These are phyloP conservation scores for Ovis aries DNA, from an alignment of 2,113 vertebrate genomes.

Conservation along the genomic window ARS-UI_Ramb_v3.0 NC_056072.1:36824501-36825000, in stretches of 20 bases:
- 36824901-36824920: not conserved
- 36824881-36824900: not conserved
- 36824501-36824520: not conserved
- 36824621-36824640: not conserved
- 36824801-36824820: not conserved
- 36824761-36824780: not conserved
- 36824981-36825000: not conserved
- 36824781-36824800: not conserved
- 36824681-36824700: not conserved
- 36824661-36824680: not conserved
- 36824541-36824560: not conserved
- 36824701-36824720: not conserved
- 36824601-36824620: not conserved
- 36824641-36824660: not conserved
- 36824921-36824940: not conserved
- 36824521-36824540: not conserved
- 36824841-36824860: not conserved
- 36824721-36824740: not conserved
- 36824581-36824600: not conserved
- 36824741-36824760: not conserved
- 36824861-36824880: not conserved
- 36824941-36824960: not conserved
- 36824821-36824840: not conserved
- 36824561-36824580: not conserved
- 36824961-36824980: not conserved